Base-by-base conservation (phyloP, 2,797 vertebrate genomes). In the Scyliorhinus canicula region DNA sequence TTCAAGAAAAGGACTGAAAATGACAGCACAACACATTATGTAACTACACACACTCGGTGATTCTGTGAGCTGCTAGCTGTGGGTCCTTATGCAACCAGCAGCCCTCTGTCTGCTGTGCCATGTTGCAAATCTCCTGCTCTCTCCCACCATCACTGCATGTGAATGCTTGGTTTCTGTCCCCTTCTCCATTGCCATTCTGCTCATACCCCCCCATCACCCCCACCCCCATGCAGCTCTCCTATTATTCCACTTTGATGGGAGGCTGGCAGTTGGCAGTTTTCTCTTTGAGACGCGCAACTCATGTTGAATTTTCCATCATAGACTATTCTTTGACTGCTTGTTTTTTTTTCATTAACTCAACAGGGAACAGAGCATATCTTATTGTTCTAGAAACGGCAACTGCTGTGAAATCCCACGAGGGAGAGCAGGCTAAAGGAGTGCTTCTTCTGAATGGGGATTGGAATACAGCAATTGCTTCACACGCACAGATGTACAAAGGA, bases 391-490 rank as follows among this genome's bases (percentile, higher is more conserved):
- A 69, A 94, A 94, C 47, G 44, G 93, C 67, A 71, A 71, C 93
- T 50, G 93, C 93, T 94, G 93, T 94, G 93, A 94, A 94, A 94
- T 94, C 93, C 67, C 93, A 94, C 50, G 67, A 74, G 65, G 88
- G 47, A 74, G 93, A 74, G 93, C 93, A 19, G 67, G 14, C 12
- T 28, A 93, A 93, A 74, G 93, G 35, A 71, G 67, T 31, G 28
- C 65, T 74, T 52, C 65, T 69, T 71, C 67, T 94, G 93, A 94
- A 94, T 94, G 65, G 67, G 60, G 9, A 16, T 50, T 50, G 65
- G 65, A 71, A 93, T 50, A 69, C 91, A 74, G 63, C 44, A 69
- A 31, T 93, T 50, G 63, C 93, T 94, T 94, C 93, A 74, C 40
- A 94, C 47, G 14, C 67, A 94, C 26, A 71, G 28, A 71, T 35